Conservation (phyloP, 1,140 invertebrate species). For the Brachystomella parvula region DNA sequence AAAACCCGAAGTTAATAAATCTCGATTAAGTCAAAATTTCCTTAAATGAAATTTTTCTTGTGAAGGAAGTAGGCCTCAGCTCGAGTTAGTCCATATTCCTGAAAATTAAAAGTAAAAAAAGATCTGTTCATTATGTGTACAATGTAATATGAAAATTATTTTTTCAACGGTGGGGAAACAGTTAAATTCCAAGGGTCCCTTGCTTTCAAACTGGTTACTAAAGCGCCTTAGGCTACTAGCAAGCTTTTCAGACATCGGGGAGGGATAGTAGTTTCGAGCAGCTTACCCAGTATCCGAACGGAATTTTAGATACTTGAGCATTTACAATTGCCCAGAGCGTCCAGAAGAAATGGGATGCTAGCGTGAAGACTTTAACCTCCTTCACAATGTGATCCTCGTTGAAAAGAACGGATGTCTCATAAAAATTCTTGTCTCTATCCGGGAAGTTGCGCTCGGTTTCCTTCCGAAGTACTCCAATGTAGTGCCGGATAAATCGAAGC, state of each 20-base stretch:
- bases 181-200: neutral
- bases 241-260: neutral
- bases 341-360: constrained; percentile 91
- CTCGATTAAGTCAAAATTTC: neutral
- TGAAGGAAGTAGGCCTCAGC: constrained; percentile 29
- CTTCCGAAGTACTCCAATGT: constrained; percentile 35
- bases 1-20: neutral
- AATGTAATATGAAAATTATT: neutral
- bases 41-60: constrained; percentile 19
- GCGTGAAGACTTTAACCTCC: constrained; percentile 72
- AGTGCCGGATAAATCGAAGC: constrained; percentile 42
- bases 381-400: constrained; percentile 50
- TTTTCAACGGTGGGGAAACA: neutral
- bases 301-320: constrained; percentile 74
- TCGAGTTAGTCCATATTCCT: constrained; percentile 36
- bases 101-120: neutral
- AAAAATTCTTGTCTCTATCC: constrained; percentile 33
- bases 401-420: constrained; percentile 24
- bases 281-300: constrained; percentile 88
- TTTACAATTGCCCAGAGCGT: constrained; percentile 83
- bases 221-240: neutral
- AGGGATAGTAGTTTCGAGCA: neutral
- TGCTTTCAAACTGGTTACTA: neutral
- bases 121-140: neutral
- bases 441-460: constrained; percentile 33